Base-by-base conservation (phyloP, 1,140 invertebrate genomes). In the Drosophila sucinea region DNA sequence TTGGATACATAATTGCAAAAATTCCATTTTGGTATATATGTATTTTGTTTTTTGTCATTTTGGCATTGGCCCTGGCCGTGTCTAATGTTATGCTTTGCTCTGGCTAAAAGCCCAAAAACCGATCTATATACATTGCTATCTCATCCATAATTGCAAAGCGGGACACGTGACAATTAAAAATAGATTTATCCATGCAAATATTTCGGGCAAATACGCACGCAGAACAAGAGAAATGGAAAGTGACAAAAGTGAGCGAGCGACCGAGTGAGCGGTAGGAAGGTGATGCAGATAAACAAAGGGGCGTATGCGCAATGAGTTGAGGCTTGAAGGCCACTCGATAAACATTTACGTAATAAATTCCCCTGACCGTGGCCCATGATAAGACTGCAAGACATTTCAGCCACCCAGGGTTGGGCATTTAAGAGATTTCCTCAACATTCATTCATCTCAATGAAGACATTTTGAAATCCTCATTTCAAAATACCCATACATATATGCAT, bases 91-190 rank as follows among this genome's bases (percentile, higher is more conserved):
- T 67, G 60, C 57, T 77, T 60, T 35, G 51, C 11, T 55, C 51
- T 33, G 44, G 6, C 44, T 47, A 47, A 57, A 57, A 33, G 30
- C 55, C 55, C 33, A 8, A 57, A 57, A 33, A 33, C 4, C 33
- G 11, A 17, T 7, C 11, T 23, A 54, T 29, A 10, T 23, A 51
- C 47, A 25, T 54, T 5, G 30, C 55, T 35, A 58, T 33, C 56
- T 58, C 56, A 11, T 63, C 51, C 55, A 69, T 54, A 57, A 33
- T 33, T 32, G 57, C 47, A 27, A 61, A 77, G 65, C 65, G 60
- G 30, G 38, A 73, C 82, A 87, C 83, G 83, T 87, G 83, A 87
- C 84, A 71, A 38, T 69, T 77, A 83, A 73, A 85, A 75, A 78
- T 85, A 85, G 69, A 81, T 27, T 44, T 64, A 64, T 67, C 68